Evolutionary conservation across 2,888 invertebrate genomes (phyloP).

Genomic region (Chaetogeoica ovagalla): DNA sequence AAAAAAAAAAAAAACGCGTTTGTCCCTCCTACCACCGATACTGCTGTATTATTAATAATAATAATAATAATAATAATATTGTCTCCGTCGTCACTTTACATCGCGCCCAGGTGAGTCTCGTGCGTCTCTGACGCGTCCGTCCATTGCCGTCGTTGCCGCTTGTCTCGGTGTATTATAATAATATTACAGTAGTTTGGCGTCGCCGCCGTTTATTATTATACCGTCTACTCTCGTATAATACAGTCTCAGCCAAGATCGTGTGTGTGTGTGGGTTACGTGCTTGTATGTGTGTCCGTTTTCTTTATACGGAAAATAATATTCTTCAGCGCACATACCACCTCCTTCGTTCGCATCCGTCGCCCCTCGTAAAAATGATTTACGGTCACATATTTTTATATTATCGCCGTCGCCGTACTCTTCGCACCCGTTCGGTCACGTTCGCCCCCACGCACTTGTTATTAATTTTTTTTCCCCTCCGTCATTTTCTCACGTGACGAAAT

Average conservation of each 20-base stretch:
- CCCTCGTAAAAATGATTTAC: conserved; percentile 43
- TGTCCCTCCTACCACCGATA: too few relatives aligned
- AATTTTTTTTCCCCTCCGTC: too few relatives aligned
- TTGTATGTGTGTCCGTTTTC: background rate
- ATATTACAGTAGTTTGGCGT: background rate
- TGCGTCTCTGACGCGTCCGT: too few relatives aligned
- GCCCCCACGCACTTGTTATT: background rate
- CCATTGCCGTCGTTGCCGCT: background rate
- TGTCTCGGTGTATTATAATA: background rate
- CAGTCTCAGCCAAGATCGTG: background rate
- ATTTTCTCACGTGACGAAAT: background rate
- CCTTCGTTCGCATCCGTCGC: background rate
- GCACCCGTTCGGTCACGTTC: background rate
- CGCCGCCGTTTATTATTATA: conserved; percentile 1
- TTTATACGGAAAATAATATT: background rate
- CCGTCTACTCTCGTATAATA: background rate
- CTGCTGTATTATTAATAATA: too few relatives aligned
- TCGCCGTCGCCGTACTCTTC: background rate
- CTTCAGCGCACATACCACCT: background rate
- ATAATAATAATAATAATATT: too few relatives aligned
- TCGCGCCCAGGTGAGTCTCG: background rate
- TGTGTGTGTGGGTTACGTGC: background rate
- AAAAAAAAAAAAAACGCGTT: too few relatives aligned
- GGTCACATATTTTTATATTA: background rate
- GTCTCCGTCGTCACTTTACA: too few relatives aligned